Base-by-base conservation (phyloP, 1,140 invertebrate genomes). In the Drosophila tsacasi region DNA sequence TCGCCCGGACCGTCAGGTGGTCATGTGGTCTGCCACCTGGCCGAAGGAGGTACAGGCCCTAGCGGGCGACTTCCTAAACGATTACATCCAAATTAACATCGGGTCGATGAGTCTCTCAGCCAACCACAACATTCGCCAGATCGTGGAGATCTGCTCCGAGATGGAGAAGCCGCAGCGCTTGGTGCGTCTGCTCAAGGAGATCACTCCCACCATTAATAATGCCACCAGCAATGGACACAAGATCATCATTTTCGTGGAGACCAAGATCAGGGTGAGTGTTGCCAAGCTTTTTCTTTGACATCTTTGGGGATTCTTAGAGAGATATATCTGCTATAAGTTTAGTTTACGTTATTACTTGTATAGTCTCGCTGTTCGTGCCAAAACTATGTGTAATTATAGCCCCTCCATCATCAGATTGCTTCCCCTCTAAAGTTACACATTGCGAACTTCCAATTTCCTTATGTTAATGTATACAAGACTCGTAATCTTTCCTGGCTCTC, bases 21-120 rank as follows among this genome's bases (percentile, higher is more conserved):
- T 99, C 5, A 99, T 99, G 99, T 99, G 98, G 98, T 98, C 97
- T 50, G 99, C 99, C n/a, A 99, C 99, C 9, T 99, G 99, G 99
- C 99, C 99, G 2, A 99, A 99, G 93, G 98, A 99, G 94, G 98
- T 99, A 5, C 96, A 98, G 91, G 95, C 96, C 30, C 93, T 99
- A 1, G 99, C 99, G 63, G 97, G 98, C 92, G 98, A 99, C 91
- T 99, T 99, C 85, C 94, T 99, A 8, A 96, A 94, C 64, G 97
- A 99, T 93, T 98, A 99, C 85, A 95, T 97, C 59, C 96, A 96
- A 89, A 96, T 99, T 6, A 99, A 99, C 91, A 98, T 99, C 94
- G 99, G 99, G 12, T 98, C 98, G 8, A 93, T 99, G 54, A 97
- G 97, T 72, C 94, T 99, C 5, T 96, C 97, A 63, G 99, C 99